Evolutionary conservation across 2,113 vertebrate species (phyloP).

Genomic region (Rhegmatorhina hoffmannsi): DNA sequence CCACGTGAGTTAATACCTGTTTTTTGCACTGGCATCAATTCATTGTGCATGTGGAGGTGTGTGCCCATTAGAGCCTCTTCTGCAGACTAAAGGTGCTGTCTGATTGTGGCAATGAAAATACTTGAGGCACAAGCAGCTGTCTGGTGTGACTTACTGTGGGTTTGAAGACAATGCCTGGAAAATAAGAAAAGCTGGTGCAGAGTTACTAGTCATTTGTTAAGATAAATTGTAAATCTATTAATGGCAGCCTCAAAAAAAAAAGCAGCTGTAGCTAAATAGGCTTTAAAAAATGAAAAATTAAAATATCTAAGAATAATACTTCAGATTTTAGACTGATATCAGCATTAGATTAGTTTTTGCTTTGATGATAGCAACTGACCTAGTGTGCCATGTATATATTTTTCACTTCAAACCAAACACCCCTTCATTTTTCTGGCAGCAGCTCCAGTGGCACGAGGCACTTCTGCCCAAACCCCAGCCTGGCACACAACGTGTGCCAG

Average conservation of each 20-base stretch:
- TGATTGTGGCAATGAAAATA: background rate
- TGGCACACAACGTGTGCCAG: conserved; percentile 66
- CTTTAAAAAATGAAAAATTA: background rate
- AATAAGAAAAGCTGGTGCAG: background rate
- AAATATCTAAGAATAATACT: background rate
- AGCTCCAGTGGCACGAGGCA: conserved; percentile 46
- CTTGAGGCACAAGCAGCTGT: background rate
- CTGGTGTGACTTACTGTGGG: background rate
- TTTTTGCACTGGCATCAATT: background rate
- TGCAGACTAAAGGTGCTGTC: background rate
- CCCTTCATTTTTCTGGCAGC: conserved; percentile 42
- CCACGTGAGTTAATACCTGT: background rate
- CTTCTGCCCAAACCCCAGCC: conserved; percentile 68
- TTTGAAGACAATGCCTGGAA: background rate
- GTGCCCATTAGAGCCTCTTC: background rate
- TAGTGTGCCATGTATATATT: conserved; percentile 50
- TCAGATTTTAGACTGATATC: background rate
- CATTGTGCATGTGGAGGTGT: background rate
- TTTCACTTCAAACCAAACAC: conserved; percentile 69
- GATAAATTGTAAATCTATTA: background rate
- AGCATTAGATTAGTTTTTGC: background rate
- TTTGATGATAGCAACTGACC: conserved; percentile 21
- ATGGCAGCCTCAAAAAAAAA: background rate
- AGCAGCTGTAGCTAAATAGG: background rate
- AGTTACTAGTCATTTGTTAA: background rate